These are phyloP conservation scores for Drosophila lowei DNA, from an alignment of 1,140 invertebrate genomes.

Conservation along the genomic window DNA sequence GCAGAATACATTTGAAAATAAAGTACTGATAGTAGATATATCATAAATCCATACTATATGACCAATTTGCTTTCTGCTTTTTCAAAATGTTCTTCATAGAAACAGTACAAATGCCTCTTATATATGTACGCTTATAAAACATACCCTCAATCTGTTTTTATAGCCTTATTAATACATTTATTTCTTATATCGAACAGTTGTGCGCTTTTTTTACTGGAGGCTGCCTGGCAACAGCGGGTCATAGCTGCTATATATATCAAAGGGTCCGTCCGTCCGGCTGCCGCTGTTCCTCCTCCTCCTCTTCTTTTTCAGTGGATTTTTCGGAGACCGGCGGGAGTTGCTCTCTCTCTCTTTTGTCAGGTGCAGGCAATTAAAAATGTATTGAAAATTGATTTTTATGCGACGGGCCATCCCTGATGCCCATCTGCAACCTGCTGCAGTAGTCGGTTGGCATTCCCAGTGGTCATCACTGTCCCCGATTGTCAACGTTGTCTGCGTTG, in stretches of 20 bases:
- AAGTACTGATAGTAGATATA: too few relatives aligned
- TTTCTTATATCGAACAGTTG: background rate
- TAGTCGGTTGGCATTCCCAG: conserved; percentile 20
- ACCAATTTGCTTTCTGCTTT: too few relatives aligned
- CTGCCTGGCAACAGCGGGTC: too few relatives aligned
- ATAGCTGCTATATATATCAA: conserved; percentile 3
- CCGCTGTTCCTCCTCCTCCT: conserved; percentile 1
- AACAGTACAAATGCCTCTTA: too few relatives aligned
- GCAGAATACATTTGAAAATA: too few relatives aligned
- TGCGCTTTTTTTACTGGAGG: too few relatives aligned
- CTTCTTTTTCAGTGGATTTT: background rate
- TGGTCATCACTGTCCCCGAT: conserved; percentile 20
- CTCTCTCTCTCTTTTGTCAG: background rate
- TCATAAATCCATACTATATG: too few relatives aligned
- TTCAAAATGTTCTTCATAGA: too few relatives aligned
- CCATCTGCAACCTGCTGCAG: background rate
- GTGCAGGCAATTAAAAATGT: conserved; percentile 50
- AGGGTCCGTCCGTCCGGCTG: background rate
- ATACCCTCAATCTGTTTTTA: too few relatives aligned
- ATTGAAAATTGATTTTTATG: conserved; percentile 57
- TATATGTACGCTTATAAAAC: too few relatives aligned
- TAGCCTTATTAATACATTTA: background rate
- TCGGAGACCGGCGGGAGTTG: background rate
- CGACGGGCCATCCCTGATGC: conserved; percentile 8
- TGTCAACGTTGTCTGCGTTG: conserved; percentile 35